phyloP scores from a whole-genome alignment of 2,797 vertebrate species.

The Arremon aurantiirostris region DNA sequence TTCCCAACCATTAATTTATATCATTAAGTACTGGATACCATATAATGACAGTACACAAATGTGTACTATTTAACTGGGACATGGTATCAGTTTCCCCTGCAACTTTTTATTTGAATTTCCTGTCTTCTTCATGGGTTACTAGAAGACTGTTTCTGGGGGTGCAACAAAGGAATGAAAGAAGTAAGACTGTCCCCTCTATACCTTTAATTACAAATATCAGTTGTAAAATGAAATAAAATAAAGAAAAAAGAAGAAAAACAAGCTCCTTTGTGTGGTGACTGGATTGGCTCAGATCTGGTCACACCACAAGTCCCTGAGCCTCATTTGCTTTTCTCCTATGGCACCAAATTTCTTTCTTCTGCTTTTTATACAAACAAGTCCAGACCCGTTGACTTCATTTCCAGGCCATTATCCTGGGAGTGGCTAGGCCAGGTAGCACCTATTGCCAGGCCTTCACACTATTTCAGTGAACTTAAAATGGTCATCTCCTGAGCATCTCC shows the following conservation, averaged over 20 bases:
- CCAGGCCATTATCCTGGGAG: not conserved
- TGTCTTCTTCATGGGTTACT: not conserved
- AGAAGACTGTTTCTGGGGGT: not conserved
- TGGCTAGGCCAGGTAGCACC: not conserved
- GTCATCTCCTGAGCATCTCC: not conserved
- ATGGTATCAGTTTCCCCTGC: not conserved
- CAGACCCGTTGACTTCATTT: not conserved
- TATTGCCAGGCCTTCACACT: not conserved
- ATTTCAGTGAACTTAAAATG: not conserved
- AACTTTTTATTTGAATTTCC: not conserved
- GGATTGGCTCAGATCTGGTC: not conserved
- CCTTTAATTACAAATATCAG: not conserved
- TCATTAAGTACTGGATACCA: not conserved
- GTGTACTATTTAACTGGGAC: not conserved
- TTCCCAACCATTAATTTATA: not conserved
- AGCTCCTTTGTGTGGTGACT: not conserved
- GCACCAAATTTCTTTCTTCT: not conserved
- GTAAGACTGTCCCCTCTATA: not conserved
- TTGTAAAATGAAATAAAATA: not conserved
- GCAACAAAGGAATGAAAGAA: not conserved
- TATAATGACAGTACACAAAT: not conserved
- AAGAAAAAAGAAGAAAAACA: not conserved
- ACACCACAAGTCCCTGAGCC: not conserved
- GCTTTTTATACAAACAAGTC: not conserved
- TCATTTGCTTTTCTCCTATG: not conserved